Base-by-base conservation (phyloP, 2,797 vertebrate species). In the Eremophila alpestris region DNA sequence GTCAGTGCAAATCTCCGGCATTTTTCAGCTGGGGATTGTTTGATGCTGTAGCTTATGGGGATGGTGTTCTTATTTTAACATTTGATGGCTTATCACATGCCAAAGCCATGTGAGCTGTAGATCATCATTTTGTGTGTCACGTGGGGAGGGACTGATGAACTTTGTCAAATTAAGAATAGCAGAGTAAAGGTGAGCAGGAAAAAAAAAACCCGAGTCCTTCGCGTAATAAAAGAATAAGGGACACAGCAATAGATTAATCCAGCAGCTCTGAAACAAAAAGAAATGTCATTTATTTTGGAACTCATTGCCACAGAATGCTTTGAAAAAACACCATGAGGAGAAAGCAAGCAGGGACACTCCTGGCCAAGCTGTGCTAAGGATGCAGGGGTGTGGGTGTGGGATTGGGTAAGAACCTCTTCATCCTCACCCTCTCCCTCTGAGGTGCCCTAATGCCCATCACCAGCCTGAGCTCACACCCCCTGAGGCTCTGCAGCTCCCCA, bases 401-500 rank as follows among this genome's bases (percentile, higher is more conserved):
- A 4, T 38, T 38, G 38, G 38, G 51, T 21, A 45, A 52, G n/a
- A 71, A 29, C 21, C 10, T 4, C 27, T 43, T 34, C 10, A 24
- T 7, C 29, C 59, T 40, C 41, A 9, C 12, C 27, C 24, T 51
- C 18, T 45, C 13, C 49, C 54, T 41, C 3, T 15, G 56, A 5
- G 4, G 49, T 48, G 74, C 73, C 59, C 45, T 9, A 4, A 7
- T 3, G 51, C 9, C 54, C 48, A 3, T 30, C 48, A 4, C 4
- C 32, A 26, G 67, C 17, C 56, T 8, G 81, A 18, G 27, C 62
- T 40, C 6, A 2, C 5, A 0, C 49, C 30, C 71, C 36, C 46
- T 1, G 2, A 0, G 16, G 60, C 55, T 48, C 17, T 60, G 36
- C 58, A 18, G 1, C 3, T 2, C 4, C 24, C 55, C 41, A 5